These are phyloP conservation scores for Phrynocephalus versicolor DNA, from an alignment of 2,113 vertebrate species.

Conservation along the genomic window DNA sequence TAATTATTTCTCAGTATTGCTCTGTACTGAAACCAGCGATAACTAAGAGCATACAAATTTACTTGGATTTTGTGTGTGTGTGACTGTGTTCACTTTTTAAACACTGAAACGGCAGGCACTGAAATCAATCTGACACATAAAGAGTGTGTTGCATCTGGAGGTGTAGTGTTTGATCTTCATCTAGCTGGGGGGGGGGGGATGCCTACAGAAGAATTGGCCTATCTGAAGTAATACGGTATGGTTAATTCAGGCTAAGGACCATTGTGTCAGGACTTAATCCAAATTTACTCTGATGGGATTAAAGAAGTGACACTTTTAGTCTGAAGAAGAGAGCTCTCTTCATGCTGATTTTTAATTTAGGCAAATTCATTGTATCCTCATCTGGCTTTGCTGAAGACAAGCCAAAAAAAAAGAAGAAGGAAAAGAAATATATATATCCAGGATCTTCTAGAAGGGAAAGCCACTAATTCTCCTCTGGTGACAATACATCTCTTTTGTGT, in stretches of 20 bases:
- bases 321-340: constrained; percentile 8
- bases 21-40: not conserved
- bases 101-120: not conserved
- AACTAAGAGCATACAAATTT: not conserved
- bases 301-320: constrained; percentile 27
- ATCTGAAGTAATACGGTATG: not conserved
- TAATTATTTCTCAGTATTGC: too few species aligned
- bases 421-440: too few species aligned
- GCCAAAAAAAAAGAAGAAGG: too few species aligned
- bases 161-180: not conserved
- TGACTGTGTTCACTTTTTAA: not conserved
- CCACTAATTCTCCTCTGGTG: constrained; percentile 24
- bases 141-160: not conserved
- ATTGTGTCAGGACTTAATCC: constrained; percentile 35
- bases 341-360: constrained; percentile 47
- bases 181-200: not conserved
- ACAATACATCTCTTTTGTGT: not conserved
- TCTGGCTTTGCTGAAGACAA: not conserved
- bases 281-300: constrained; percentile 35
- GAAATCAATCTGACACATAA: not conserved
- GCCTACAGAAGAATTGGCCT: not conserved
- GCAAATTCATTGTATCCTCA: constrained; percentile 7
- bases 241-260: constrained; percentile 14
- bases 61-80: not conserved
- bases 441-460: constrained; percentile 8